A percentile compares a stretch with the other conserved stretches of the same genome.
Conservation (phyloP, 2,797 vertebrate species). For the Trachurus trachurus region DNA sequence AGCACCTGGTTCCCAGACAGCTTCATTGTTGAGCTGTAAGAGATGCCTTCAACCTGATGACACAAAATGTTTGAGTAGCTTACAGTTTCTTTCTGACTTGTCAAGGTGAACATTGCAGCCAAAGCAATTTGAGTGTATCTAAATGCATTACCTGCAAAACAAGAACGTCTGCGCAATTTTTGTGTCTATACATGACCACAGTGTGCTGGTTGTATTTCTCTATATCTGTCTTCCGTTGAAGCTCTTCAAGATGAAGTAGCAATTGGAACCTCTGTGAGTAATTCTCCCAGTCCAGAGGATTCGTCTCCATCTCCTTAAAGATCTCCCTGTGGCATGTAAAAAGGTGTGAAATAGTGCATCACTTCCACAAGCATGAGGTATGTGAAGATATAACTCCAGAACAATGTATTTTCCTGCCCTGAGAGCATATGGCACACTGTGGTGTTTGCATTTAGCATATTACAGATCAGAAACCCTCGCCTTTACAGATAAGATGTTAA, state of each 20-base stretch:
- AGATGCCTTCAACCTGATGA: constrained; percentile 86
- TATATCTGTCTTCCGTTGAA: constrained; percentile 87
- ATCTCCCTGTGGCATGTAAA: neutral
- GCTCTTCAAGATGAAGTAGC: constrained; percentile 90
- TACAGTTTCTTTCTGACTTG: neutral
- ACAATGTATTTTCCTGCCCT: neutral
- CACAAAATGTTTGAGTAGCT: neutral
- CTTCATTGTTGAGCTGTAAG: constrained; percentile 84
- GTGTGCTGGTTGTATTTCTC: constrained; percentile 80
- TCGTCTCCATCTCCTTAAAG: constrained; percentile 34
- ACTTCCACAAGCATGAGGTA: neutral
- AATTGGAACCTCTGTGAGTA: constrained; percentile 84
- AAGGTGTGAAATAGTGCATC: neutral
- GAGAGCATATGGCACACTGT: neutral
- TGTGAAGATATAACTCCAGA: neutral
- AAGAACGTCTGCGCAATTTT: constrained; percentile 64
- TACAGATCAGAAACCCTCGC: too few species aligned
- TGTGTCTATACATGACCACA: constrained; percentile 79
- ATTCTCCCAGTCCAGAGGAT: constrained; percentile 77
- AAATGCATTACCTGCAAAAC: constrained; percentile 77
- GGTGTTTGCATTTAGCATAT: neutral
- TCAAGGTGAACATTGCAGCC: neutral
- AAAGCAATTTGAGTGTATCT: neutral
- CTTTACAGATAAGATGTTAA: neutral
- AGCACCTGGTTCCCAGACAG: constrained; percentile 85